Evolutionary conservation across 2,888 invertebrate genomes (phyloP), one percentile per base, ranked within the genome.

Genomic region (Eilema depressum): DNA sequence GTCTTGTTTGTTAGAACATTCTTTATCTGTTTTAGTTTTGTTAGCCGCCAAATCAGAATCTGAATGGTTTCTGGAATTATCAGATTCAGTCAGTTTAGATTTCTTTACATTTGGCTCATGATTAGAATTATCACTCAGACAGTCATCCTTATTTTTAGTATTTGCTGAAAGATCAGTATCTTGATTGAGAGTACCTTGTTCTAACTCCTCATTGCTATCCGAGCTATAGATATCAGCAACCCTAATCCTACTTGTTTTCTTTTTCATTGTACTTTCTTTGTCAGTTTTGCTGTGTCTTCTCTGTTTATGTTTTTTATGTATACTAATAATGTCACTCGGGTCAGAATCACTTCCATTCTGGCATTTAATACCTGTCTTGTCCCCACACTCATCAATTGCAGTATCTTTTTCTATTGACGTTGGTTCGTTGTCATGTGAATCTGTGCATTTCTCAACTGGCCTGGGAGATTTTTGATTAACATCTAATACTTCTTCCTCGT

Each of bases 191-290:
- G 69, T 77, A 60, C 78, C 78, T 23, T 64, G 63, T 65, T 70
- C 11, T 28, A 56, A 7, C 47, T 70, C 69, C 57, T 73, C 73
- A 66, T 80, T 78, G 73, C 78, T 81, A 23, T 85, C 85, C 59
- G 91, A 89, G 77, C 82, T 86, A 62, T 69, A 69, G n/a, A 72
- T 30, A 62, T 53, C 63, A 25, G 53, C 61, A 68, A 68, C 65
- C 12, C 66, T 72, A 63, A 68, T 26, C 25, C 41, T 65, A 25
- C 25, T 23, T 17, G 17, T 25, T 33, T 65, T 71, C 4, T 62
- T 53, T 5, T 25, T 64, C 4, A 7, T n/a, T 10, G 2, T 41
- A 17, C 2, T 30, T 26, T 61, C 53, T 20, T 65, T 33, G n/a
- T 28, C 26, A 17, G 7, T 33, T 68, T 56, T 25, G 25, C 20